A percentile compares a stretch with the other conserved stretches of the same genome.
These are phyloP conservation scores for Entomyzon cyanotis DNA, from an alignment of 2,113 vertebrate genomes.

Conservation along the genomic window DNA sequence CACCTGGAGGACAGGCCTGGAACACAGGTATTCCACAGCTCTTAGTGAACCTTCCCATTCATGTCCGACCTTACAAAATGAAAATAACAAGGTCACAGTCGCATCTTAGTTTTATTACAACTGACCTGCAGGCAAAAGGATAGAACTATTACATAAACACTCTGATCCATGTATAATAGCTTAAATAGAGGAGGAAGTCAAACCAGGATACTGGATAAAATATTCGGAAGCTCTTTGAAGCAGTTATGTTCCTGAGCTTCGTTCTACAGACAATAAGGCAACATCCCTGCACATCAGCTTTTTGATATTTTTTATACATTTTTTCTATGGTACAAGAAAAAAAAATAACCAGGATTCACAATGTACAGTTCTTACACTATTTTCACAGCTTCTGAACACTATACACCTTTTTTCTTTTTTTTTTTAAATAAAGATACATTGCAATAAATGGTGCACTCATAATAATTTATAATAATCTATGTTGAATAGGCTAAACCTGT, in stretches of 20 bases:
- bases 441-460: constrained; percentile 83
- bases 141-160: constrained; percentile 83
- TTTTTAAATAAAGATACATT: constrained; percentile 83
- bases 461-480: constrained; percentile 59
- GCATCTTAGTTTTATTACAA: constrained; percentile 84
- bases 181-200: constrained; percentile 81
- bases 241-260: constrained; percentile 76
- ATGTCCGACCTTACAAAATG: constrained; percentile 74
- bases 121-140: constrained; percentile 85
- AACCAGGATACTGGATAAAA: constrained; percentile 79
- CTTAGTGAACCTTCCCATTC: neutral
- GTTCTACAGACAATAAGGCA: constrained; percentile 84
- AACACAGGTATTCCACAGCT: neutral
- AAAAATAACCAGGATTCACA: constrained; percentile 78
- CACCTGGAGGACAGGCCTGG: neutral
- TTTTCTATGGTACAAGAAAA: constrained; percentile 80
- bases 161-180: constrained; percentile 78
- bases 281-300: constrained; percentile 84
- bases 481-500: constrained; percentile 57
- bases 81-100: constrained; percentile 76
- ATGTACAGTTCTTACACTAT: constrained; percentile 82
- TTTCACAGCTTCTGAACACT: constrained; percentile 90
- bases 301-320: constrained; percentile 79
- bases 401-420: constrained; percentile 78
- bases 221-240: constrained; percentile 78